Evolutionary conservation across 2,888 invertebrate genomes (phyloP).

Genomic region (Cryptocheilus praepositus): DNA sequence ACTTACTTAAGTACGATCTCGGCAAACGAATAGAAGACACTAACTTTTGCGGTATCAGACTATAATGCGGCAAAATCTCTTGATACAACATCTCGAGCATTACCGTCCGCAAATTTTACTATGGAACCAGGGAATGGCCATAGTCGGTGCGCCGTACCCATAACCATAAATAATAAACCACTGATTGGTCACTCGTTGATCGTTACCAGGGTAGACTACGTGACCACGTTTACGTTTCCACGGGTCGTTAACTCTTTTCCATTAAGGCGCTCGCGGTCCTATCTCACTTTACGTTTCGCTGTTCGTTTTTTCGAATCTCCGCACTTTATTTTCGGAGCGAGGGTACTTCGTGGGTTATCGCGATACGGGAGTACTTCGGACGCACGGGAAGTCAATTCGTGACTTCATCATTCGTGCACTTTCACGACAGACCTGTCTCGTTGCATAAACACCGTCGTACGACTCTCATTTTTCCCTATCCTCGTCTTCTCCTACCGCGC

Average conservation of each 20-base stretch:
- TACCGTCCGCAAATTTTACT: too few species aligned
- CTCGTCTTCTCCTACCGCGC: background rate
- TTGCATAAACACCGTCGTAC: slow-evolving; percentile 5
- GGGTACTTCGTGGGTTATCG: slow-evolving; percentile 10
- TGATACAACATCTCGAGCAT: too few species aligned
- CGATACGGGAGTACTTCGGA: slow-evolving; percentile 30
- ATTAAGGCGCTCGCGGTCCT: slow-evolving; percentile 64
- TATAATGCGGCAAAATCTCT: too few species aligned
- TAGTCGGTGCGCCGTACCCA: slow-evolving; percentile 41
- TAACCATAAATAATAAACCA: slow-evolving; percentile 63
- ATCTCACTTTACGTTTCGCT: slow-evolving; percentile 22
- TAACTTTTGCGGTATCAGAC: too few species aligned
- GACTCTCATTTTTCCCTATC: slow-evolving; percentile 1
- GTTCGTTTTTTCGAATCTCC: slow-evolving; percentile 32
- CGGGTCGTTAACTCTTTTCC: slow-evolving; percentile 70
- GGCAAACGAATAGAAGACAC: too few species aligned
- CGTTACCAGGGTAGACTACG: slow-evolving; percentile 59
- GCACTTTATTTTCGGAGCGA: slow-evolving; percentile 9
- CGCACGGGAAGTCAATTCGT: slow-evolving; percentile 43
- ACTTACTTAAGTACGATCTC: too few species aligned
- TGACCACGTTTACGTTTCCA: slow-evolving; percentile 70
- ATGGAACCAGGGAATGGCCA: slow-evolving; percentile 34
- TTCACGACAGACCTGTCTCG: slow-evolving; percentile 25
- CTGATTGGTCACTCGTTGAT: slow-evolving; percentile 65
- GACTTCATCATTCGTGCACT: slow-evolving; percentile 43